Percentiles rank a stretch among this genome's conserved stretches.
These are phyloP conservation scores for Thaleichthys pacificus DNA, from an alignment of 2,797 vertebrate genomes.

Conservation along the genomic window DNA sequence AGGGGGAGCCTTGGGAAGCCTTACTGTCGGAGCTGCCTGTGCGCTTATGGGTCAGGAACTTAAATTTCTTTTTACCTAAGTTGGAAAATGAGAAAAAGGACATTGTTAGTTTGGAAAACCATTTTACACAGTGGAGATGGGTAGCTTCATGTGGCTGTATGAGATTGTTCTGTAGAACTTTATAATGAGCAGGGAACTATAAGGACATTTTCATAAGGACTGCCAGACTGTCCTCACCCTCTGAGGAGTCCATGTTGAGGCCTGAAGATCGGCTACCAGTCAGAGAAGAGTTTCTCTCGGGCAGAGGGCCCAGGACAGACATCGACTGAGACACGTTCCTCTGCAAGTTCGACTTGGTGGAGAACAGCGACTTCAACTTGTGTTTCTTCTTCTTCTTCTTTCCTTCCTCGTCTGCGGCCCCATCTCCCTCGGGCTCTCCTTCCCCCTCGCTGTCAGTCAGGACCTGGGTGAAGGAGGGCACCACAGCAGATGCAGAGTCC, in stretches of 20 bases:
- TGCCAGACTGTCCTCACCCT: slow-evolving; percentile 55
- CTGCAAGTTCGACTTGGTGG: slow-evolving; percentile 85
- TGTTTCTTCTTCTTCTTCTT: slow-evolving; percentile 84
- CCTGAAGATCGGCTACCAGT: slow-evolving; percentile 73
- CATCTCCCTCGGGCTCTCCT: slow-evolving; percentile 47
- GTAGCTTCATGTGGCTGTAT: neutral
- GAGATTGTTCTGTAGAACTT: neutral
- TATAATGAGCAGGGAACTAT: neutral
- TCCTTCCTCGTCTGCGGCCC: slow-evolving; percentile 1
- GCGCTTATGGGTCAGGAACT: slow-evolving; percentile 81
- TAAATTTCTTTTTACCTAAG: slow-evolving; percentile 79
- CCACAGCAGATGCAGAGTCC: slow-evolving; percentile 71
- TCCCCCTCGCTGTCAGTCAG: slow-evolving; percentile 89
- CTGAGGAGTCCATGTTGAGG: slow-evolving; percentile 69
- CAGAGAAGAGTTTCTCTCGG: slow-evolving; percentile 66
- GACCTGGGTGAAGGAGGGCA: slow-evolving; percentile 73
- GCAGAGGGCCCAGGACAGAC: slow-evolving; percentile 75
- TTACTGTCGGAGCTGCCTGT: slow-evolving; percentile 79
- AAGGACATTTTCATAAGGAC: neutral
- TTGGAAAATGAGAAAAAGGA: neutral
- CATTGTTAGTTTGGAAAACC: neutral
- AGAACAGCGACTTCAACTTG: slow-evolving; percentile 86
- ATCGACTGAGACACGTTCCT: slow-evolving; percentile 91
- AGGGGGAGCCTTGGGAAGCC: slow-evolving; percentile 72
- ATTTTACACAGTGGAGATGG: neutral